Evolutionary conservation across 2,113 vertebrate species (phyloP).

Genomic region (Lepisosteus osseus): DNA sequence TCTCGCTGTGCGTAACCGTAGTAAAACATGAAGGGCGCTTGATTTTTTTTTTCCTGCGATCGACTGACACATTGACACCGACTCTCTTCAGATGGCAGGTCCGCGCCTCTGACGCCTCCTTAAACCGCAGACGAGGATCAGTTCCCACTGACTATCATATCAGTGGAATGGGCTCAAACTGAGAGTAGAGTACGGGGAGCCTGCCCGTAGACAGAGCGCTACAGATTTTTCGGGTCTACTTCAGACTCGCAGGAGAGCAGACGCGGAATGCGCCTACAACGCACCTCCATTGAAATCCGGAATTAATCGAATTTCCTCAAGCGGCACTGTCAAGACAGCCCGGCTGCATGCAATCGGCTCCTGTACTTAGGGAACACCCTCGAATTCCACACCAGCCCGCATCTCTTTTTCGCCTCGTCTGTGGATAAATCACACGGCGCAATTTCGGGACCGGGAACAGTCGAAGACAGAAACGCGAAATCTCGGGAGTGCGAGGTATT

Average conservation of each 20-base stretch:
- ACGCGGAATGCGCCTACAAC: slow-evolving; percentile 49
- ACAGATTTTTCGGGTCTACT: slow-evolving; percentile 19
- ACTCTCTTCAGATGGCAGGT: slow-evolving; percentile 2
- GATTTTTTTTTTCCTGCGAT: too few species aligned
- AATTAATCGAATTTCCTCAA: slow-evolving; percentile 14
- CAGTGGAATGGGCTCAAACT: not conserved
- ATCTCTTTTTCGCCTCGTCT: too few species aligned
- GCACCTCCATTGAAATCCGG: slow-evolving; percentile 29
- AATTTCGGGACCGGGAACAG: slow-evolving; percentile 13
- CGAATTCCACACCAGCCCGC: slow-evolving; percentile 12
- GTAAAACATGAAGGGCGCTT: too few species aligned
- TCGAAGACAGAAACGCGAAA: not conserved
- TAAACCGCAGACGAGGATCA: slow-evolving; percentile 23
- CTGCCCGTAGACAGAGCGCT: slow-evolving; percentile 21
- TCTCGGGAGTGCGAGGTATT: not conserved
- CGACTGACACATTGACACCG: too few species aligned
- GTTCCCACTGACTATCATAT: not conserved
- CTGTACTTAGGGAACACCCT: slow-evolving; percentile 29
- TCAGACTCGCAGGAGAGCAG: slow-evolving; percentile 27
- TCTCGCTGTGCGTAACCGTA: too few species aligned
- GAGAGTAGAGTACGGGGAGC: slow-evolving; percentile 31
- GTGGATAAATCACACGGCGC: too few species aligned
- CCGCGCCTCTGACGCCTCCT: slow-evolving; percentile 53
- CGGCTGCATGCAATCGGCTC: slow-evolving; percentile 27
- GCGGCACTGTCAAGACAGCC: slow-evolving; percentile 17